Percentiles rank a stretch among this genome's conserved stretches.
Evolutionary conservation across 64 coral and sea anemone genomes (phyloP).

Genomic region (Actinia tenebrosa): DNA sequence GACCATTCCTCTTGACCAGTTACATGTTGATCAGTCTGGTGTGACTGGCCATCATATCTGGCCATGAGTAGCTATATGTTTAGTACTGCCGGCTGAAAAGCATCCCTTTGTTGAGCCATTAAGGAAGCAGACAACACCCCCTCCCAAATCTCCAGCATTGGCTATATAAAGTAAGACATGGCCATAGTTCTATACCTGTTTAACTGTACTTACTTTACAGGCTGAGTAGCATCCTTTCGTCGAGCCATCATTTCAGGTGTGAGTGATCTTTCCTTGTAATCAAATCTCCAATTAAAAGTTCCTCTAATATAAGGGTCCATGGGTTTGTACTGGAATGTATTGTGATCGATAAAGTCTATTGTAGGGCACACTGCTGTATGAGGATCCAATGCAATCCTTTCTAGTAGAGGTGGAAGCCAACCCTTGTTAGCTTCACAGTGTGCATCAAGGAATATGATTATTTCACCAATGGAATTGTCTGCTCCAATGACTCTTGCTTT

Average conservation of each 20-base stretch:
- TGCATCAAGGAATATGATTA: slow-evolving; percentile 86
- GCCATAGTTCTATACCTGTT: neutral
- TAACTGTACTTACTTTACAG: slow-evolving; percentile 71
- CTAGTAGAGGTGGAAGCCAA: slow-evolving; percentile 89
- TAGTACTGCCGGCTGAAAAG: too few relatives aligned
- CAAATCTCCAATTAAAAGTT: slow-evolving; percentile 98
- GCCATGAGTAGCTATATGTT: too few relatives aligned
- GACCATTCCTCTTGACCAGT: too few relatives aligned
- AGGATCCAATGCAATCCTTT: slow-evolving; percentile 73
- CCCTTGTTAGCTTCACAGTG: slow-evolving; percentile 94
- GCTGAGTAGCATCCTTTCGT: slow-evolving; percentile 90
- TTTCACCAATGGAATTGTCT: slow-evolving; percentile 69
- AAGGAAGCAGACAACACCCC: too few relatives aligned
- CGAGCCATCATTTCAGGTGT: slow-evolving; percentile 60
- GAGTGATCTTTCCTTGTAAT: slow-evolving; percentile 90
- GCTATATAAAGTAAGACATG: too few relatives aligned
- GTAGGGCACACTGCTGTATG: slow-evolving; percentile 87
- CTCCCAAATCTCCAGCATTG: too few relatives aligned
- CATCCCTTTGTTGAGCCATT: too few relatives aligned
- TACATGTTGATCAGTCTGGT: too few relatives aligned
- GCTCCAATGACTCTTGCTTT: slow-evolving; percentile 89
- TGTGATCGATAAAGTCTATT: slow-evolving; percentile 99
- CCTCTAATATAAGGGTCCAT: slow-evolving; percentile 95
- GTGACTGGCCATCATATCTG: too few relatives aligned
- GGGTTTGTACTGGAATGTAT: slow-evolving; percentile 98